These are phyloP conservation scores for Schizothorax lantsangensis DNA, from an alignment of 2,797 vertebrate species.

Conservation along the genomic window DNA sequence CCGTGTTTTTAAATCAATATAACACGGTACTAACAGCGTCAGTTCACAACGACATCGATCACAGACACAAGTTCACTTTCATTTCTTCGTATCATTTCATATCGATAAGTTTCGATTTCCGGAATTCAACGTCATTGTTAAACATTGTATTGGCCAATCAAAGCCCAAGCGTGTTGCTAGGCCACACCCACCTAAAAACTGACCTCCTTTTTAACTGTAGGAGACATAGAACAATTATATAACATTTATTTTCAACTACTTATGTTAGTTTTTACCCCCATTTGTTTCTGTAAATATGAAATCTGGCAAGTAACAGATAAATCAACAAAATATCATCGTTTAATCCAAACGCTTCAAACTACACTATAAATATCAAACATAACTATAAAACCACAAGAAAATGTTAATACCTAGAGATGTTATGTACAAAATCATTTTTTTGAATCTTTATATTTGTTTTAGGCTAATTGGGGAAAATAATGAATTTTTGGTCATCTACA, in stretches of 20 bases:
- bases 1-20: neutral
- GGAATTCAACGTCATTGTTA: neutral
- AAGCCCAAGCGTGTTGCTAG: too few species aligned
- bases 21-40: neutral
- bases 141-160: neutral
- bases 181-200: neutral
- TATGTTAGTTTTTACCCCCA: too few species aligned
- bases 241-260: neutral
- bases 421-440: neutral
- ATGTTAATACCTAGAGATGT: too few species aligned
- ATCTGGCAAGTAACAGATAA: neutral
- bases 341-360: neutral
- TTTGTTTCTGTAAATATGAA: neutral
- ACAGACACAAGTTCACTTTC: neutral
- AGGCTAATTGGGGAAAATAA: neutral
- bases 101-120: conserved; percentile 44
- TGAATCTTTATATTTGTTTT: neutral
- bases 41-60: too few species aligned
- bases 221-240: neutral
- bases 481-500: neutral
- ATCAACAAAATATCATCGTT: neutral
- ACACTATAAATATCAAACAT: too few species aligned
- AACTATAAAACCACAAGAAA: too few species aligned
- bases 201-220: neutral
- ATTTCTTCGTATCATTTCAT: neutral